Evolutionary conservation across 2,797 vertebrate genomes (phyloP).

Genomic region (Gallirallus australis): DNA sequence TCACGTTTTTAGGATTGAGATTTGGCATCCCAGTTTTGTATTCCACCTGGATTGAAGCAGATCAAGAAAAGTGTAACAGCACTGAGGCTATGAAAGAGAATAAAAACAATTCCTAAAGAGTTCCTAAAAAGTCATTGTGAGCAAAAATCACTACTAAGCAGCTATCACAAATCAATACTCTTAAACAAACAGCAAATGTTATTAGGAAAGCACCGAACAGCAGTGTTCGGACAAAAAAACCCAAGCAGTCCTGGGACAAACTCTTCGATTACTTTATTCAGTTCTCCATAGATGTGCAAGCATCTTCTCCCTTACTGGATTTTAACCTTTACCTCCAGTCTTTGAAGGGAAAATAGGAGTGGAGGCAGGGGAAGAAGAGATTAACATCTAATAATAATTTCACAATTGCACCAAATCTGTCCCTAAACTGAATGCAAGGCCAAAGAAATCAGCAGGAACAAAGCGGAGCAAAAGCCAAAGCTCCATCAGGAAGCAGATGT

Average conservation of each 20-base stretch:
- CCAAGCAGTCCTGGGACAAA: background rate
- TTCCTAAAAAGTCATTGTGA: background rate
- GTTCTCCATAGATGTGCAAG: background rate
- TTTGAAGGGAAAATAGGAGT: background rate
- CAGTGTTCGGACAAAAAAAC: background rate
- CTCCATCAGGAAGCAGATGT: background rate
- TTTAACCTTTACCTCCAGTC: background rate
- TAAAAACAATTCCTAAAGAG: background rate
- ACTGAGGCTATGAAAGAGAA: background rate
- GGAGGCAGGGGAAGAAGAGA: rapidly evolving
- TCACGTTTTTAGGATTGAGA: background rate
- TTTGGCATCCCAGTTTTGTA: background rate
- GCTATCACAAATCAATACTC: background rate
- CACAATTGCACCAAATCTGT: background rate
- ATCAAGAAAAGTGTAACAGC: background rate
- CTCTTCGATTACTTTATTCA: background rate
- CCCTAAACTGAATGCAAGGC: background rate
- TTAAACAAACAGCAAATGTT: background rate
- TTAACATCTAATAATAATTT: background rate
- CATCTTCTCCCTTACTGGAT: background rate
- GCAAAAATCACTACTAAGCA: background rate
- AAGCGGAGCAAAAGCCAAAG: background rate
- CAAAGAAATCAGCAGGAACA: background rate
- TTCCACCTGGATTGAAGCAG: background rate
- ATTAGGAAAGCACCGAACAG: background rate